A percentile compares a stretch with the other conserved stretches of the same genome.
Conservation (phyloP, 1,140 invertebrate genomes). For the Drosophila pandora region DNA sequence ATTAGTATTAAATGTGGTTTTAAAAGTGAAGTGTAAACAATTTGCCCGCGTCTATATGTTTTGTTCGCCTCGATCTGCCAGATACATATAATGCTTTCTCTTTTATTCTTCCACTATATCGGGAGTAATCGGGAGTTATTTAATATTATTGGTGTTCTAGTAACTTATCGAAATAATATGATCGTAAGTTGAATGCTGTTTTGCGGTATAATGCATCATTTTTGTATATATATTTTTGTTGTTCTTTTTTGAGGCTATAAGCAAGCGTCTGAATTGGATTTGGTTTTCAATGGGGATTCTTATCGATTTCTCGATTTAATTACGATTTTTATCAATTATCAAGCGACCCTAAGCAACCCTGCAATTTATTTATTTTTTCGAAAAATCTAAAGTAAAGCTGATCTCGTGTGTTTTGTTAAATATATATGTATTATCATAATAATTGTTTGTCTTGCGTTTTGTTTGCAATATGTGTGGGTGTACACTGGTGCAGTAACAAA, state of each 20-base stretch:
- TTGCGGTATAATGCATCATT: slow-evolving; percentile 20
- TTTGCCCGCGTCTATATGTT: slow-evolving; percentile 41
- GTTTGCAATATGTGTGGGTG: background rate
- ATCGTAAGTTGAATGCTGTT: slow-evolving; percentile 15
- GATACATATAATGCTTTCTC: slow-evolving; percentile 32
- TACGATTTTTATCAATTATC: background rate
- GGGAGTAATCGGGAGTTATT: slow-evolving; percentile 24
- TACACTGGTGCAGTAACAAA: slow-evolving; percentile 33
- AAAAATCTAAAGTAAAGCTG: slow-evolving; percentile 51
- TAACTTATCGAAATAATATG: slow-evolving; percentile 47
- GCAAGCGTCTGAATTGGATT: slow-evolving; percentile 39
- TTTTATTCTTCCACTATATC: slow-evolving; percentile 26
- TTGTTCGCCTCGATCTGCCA: slow-evolving; percentile 19
- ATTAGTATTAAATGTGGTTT: slow-evolving; percentile 75
- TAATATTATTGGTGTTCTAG: slow-evolving; percentile 37
- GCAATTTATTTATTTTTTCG: slow-evolving; percentile 30
- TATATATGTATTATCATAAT: background rate
- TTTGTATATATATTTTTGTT: slow-evolving; percentile 28
- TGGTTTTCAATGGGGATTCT: slow-evolving; percentile 6
- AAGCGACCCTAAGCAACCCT: slow-evolving; percentile 44
- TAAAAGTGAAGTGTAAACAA: slow-evolving; percentile 75
- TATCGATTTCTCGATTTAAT: slow-evolving; percentile 15
- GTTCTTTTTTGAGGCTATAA: slow-evolving; percentile 26
- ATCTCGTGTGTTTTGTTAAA: slow-evolving; percentile 18
- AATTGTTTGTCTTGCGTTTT: background rate